Base-by-base conservation (phyloP, 2,113 vertebrate species). In the Siniperca knerii region DNA sequence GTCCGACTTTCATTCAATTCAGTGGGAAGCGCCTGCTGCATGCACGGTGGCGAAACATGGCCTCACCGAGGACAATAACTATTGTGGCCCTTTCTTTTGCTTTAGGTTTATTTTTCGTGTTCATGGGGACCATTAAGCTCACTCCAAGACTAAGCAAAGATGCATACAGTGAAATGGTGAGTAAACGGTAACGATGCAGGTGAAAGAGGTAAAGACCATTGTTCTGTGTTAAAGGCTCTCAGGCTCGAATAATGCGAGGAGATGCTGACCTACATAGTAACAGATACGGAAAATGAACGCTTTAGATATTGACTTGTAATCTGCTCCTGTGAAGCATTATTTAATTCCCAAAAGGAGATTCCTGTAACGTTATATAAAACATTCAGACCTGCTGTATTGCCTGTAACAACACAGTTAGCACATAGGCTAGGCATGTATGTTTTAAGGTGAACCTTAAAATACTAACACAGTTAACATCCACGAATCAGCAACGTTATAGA, bases 101-200 rank as follows among this genome's bases (percentile, higher is more conserved):
- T 58, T 91, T 99, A 79, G 98, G 98, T 61, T 95, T 99, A 44
- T 99, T 99, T 90, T 99, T 99, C 65, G 97, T 99, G 66, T 99
- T 99, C 33, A 99, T 99, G 98, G 98, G 98, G 20, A 98, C 98
- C 80, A 98, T 99, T 92, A 99, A 99, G 81, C 95, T 99, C 90
- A 98, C 98, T 1, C 98, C 98, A 3, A 96, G 98, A 69, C 96
- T 99, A 86, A 99, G 97, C 96, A 99, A 97, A 94, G 98, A 98
- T 87, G 97, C 98, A 4, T 98, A 99, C 95, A 97, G 95, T 62
- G 98, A 99, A 93, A 99, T 99, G 98, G 98, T 99, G 95, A 98
- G 98, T 95, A 67, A 35, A 35, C 13, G 25, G 8, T 44, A 1
- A 11, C 46, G 48, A 18, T 33, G 62, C 21, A 68, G 50, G 37